Base-by-base conservation (phyloP, 2,797 vertebrate species). In the Fistularia tabacaria region DNA sequence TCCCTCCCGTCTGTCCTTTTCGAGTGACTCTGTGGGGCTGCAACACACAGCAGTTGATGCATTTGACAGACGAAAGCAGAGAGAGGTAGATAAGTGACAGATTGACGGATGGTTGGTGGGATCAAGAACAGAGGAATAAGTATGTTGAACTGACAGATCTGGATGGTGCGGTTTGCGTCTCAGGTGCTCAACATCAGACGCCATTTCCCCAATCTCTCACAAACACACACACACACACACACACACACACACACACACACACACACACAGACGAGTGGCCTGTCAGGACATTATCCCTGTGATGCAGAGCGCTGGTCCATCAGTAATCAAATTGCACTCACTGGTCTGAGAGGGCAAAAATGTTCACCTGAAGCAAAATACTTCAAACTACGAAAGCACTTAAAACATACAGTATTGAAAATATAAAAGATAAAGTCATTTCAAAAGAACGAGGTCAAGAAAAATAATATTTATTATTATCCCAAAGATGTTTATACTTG, bases 271-370 rank as follows among this genome's bases (percentile, higher is more conserved):
- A 25, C 25, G 39, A 3, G 2, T 7, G 3, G 3, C 12, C 48
- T 36, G 13, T 51, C 37, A 40, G 54, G 36, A 25, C 38, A 36
- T 41, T 15, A 36, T 38, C 42, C 15, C 6, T 53, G 57, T 49
- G 42, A 50, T 53, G 52, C 46, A 14, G 61, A 57, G 49, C 57
- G 46, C 39, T 46, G 57, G 46, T n/a, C 38, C 49, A 49, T 41
- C 13, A 36, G 38, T 57, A 60, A 64, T 64, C 49, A 45, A 10
- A 43, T 12, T 42, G 51, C 49, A 57, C n/a, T 59, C 60, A 48
- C 37, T 56, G 48, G 58, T 57, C 49, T 57, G 54, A 53, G 44
- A 56, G 49, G 56, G 43, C 47, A 37, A 37, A 15, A 40, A 45
- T 11, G 13, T 51, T 42, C 52, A 52, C 52, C 51, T 48, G 57